A percentile compares a stretch with the other conserved stretches of the same genome.
These are phyloP conservation scores for Sylvilagus floridanus DNA, from an alignment of 2,797 vertebrate species.

Conservation along the genomic window DNA sequence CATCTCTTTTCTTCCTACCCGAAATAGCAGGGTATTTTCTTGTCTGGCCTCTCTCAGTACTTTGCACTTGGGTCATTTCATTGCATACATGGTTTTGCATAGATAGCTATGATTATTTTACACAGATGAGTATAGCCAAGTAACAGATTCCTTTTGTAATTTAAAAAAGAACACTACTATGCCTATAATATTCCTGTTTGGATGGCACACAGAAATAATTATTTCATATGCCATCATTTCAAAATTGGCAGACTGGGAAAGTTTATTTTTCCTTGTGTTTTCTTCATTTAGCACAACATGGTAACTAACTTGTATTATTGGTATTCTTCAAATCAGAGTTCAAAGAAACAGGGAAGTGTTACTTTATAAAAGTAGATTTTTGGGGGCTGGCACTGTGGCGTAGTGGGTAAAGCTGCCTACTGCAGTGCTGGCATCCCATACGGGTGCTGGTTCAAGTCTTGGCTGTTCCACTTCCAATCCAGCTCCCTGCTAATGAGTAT, in stretches of 20 bases:
- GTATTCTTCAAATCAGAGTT: not conserved
- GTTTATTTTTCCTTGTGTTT: slow-evolving; percentile 56
- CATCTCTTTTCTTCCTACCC: too few relatives aligned
- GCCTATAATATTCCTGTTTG: slow-evolving; percentile 64
- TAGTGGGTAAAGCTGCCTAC: too few relatives aligned
- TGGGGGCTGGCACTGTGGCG: too few relatives aligned
- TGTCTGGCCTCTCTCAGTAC: not conserved
- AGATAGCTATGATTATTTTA: not conserved
- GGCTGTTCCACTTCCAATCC: too few relatives aligned
- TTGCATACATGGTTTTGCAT: not conserved
- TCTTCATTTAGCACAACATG: not conserved
- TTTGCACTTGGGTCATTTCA: not conserved
- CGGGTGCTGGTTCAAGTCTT: too few relatives aligned
- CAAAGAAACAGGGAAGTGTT: not conserved
- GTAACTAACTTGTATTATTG: not conserved
- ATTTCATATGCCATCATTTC: slow-evolving; percentile 54
- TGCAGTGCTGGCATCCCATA: too few relatives aligned
- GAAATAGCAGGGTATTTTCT: not conserved
- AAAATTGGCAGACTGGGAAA: slow-evolving; percentile 60
- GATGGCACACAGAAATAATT: slow-evolving; percentile 61
- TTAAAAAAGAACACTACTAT: slow-evolving; percentile 69
- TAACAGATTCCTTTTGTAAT: slow-evolving; percentile 76
- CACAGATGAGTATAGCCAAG: not conserved
- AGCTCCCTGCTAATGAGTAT: too few relatives aligned
- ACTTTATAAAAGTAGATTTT: not conserved